A percentile compares a stretch with the other conserved stretches of the same genome.
These are phyloP conservation scores for Leptopilina myrica DNA, from an alignment of 2,888 invertebrate genomes.

Conservation along the genomic window DNA sequence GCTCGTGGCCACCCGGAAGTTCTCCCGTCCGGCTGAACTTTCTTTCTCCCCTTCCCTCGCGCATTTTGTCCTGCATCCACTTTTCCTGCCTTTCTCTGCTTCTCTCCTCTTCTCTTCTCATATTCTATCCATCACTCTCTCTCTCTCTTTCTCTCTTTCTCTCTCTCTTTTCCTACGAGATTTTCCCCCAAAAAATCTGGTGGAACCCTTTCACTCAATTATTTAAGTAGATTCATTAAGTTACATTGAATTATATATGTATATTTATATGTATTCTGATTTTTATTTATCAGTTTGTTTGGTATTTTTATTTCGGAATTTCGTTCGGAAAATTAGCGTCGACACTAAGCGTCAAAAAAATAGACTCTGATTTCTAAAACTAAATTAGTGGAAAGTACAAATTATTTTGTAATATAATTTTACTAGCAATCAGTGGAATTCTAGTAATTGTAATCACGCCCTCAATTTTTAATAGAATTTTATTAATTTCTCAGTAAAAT, in stretches of 20 bases:
- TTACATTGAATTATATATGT: not conserved
- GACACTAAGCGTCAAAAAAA: no score
- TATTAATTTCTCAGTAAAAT: no score
- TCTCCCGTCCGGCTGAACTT: slow-evolving; percentile 42
- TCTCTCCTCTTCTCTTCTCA: no score
- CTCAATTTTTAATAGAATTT: no score
- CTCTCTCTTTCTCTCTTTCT: not conserved
- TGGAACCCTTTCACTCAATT: slow-evolving; percentile 22
- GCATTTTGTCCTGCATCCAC: slow-evolving; percentile 22
- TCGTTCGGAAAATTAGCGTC: no score
- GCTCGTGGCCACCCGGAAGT: slow-evolving; percentile 59
- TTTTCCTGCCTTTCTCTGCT: slow-evolving; percentile 14
- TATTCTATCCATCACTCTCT: no score
- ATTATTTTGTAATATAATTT: no score
- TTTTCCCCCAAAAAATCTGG: not conserved
- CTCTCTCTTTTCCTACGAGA: not conserved
- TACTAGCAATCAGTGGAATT: no score
- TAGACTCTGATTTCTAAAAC: no score
- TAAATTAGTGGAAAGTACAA: no score
- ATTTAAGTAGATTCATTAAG: not conserved
- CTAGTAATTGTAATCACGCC: no score
- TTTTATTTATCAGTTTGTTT: not conserved
- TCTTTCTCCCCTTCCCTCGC: slow-evolving; percentile 24
- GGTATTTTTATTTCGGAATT: not conserved
- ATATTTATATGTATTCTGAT: not conserved